Evolutionary conservation across 37 sponge, comb jelly and placozoan species (phyloP).

Genomic region (Dysidea cf. avara): DNA sequence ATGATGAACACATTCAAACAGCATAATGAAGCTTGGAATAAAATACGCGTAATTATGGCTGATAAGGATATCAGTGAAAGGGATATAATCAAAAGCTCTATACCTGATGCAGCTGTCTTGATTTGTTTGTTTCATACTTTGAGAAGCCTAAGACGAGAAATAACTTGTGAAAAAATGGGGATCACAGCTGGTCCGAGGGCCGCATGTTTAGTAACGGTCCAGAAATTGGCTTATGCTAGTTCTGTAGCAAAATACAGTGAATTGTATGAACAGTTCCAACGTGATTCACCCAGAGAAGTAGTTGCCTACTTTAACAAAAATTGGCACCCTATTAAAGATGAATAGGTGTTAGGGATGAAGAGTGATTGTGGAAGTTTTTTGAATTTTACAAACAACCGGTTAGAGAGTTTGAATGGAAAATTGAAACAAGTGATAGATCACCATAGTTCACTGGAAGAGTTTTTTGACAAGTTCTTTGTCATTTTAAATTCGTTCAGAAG

Average conservation of each 20-base stretch:
- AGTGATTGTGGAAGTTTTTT: not conserved
- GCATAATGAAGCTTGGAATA: not conserved
- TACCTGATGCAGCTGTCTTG: conserved; percentile 7
- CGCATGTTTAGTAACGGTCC: conserved; percentile 25
- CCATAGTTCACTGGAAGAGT: conserved; percentile 27
- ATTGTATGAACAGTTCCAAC: conserved; percentile 15
- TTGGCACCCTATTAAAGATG: no score
- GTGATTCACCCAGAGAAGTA: conserved; percentile 20
- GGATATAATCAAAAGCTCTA: conserved; percentile 5
- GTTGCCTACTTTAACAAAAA: conserved; percentile 46
- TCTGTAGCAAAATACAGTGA: conserved; percentile 34
- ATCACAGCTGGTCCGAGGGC: conserved; percentile 33
- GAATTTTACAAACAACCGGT: conserved; percentile 4
- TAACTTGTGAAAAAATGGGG: no score
- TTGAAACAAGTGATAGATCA: conserved; percentile 7
- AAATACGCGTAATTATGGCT: conserved; percentile 17
- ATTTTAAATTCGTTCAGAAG: conserved; percentile 25
- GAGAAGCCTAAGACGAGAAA: not conserved
- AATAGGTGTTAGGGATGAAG: conserved; percentile 23
- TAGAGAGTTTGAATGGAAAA: conserved; percentile 8
- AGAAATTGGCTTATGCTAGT: conserved; percentile 44
- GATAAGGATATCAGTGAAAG: conserved; percentile 8
- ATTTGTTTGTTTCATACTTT: not conserved
- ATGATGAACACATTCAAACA: no score
- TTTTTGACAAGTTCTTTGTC: conserved; percentile 25